phyloP scores from a whole-genome alignment of 2,113 vertebrate genomes.

The Platanista minor region DNA sequence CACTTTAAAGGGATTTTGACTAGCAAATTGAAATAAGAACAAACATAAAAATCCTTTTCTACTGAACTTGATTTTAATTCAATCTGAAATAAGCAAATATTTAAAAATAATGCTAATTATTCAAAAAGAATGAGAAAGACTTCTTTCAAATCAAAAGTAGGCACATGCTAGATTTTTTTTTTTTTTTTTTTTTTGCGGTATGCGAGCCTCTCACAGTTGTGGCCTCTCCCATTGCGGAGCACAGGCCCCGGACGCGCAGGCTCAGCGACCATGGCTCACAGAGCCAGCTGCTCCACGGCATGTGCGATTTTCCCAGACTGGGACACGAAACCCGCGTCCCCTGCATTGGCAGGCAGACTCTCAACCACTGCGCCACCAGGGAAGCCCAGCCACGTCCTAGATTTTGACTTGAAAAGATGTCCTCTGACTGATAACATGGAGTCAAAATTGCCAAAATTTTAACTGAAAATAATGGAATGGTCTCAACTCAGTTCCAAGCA shows the following conservation, averaged over 20 bases:
- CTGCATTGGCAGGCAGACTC: too few relatives aligned
- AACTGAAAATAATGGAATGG: background rate
- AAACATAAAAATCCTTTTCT: slow-evolving; percentile 31
- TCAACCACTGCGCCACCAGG: too few relatives aligned
- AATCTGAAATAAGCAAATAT: slow-evolving; percentile 24
- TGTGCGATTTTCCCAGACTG: too few relatives aligned
- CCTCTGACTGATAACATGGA: background rate
- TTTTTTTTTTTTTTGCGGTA: too few relatives aligned
- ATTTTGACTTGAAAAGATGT: slow-evolving; percentile 14
- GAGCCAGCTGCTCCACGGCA: too few relatives aligned
- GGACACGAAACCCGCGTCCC: too few relatives aligned
- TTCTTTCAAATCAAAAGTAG: slow-evolving; percentile 23
- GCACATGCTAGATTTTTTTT: background rate
- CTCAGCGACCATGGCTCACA: too few relatives aligned
- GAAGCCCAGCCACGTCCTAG: too few relatives aligned
- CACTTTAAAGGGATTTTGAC: slow-evolving; percentile 10
- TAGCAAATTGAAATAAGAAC: slow-evolving; percentile 37
- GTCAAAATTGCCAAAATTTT: background rate
- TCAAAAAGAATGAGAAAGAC: background rate
- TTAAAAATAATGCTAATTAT: slow-evolving; percentile 19
- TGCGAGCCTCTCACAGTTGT: too few relatives aligned
- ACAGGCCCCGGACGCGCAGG: too few relatives aligned
- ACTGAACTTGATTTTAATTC: slow-evolving; percentile 12
- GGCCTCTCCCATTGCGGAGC: too few relatives aligned
- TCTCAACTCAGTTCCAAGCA: background rate